Conservation (phyloP, 2,113 vertebrate genomes). For the Helogale parvula region DNA sequence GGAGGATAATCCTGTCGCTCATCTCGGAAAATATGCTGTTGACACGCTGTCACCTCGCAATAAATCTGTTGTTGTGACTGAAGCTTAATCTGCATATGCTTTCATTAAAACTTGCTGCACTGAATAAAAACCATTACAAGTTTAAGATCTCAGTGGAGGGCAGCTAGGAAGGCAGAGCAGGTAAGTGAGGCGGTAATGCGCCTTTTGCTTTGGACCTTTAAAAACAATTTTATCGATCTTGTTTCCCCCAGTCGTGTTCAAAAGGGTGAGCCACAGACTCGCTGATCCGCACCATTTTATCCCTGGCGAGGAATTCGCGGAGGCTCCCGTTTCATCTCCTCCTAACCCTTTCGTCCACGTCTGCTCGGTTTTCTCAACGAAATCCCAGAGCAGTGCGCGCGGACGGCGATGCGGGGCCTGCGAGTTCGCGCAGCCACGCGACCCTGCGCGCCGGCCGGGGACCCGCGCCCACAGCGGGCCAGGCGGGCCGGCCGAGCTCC, state of each 20-base stretch:
- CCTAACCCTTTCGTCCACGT: background rate
- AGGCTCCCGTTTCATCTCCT: background rate
- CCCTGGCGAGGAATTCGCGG: background rate
- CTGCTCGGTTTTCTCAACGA: constrained; percentile 55
- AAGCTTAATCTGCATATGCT: background rate
- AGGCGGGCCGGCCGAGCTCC: constrained; percentile 48
- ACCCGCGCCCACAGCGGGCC: accelerated
- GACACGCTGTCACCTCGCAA: background rate
- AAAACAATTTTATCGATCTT: background rate
- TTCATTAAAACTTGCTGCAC: constrained; percentile 39
- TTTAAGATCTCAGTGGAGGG: background rate
- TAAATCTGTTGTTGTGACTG: background rate
- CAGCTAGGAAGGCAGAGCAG: background rate
- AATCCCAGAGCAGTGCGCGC: background rate
- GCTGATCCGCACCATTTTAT: background rate
- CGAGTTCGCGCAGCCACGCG: background rate
- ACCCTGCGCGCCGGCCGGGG: background rate
- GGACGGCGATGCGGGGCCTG: background rate
- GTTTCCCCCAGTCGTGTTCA: constrained; percentile 37
- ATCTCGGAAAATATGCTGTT: constrained; percentile 32
- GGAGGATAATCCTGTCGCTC: background rate
- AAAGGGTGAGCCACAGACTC: background rate
- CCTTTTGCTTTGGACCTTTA: background rate
- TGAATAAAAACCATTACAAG: constrained; percentile 61
- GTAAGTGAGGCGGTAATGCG: background rate